Evolutionary conservation across 2,888 invertebrate species (phyloP), one percentile per base, ranked within the genome.

Genomic region (Strigamia transsilvanica): DNA sequence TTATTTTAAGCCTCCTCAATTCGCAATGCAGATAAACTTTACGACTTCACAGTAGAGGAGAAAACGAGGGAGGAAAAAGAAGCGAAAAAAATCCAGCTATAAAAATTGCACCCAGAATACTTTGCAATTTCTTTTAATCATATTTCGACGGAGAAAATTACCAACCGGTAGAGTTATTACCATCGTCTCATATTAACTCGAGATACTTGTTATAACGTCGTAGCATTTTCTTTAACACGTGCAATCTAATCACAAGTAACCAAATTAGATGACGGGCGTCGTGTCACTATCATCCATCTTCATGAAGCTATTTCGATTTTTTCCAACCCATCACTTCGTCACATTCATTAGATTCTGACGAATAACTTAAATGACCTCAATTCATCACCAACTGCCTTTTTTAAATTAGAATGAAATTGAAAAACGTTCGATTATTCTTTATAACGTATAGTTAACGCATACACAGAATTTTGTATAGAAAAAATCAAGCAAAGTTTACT

Each of bases 281-380:
- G 32, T 66, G 66, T 66, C 66, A 66, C 66, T 23, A 66, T 66
- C 66, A 66, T 66, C 66, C 66, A 66, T 66, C 66, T 66, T 66
- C 66, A 66, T 66, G 66, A 66, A 66, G 66, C 66, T 66, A 66
- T 23, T 66, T 66, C 66, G 66, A 66, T 66, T 66, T 27, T 66
- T 66, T 66, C 66, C 66, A 66, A 66, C 66, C 66, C 66, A 66
- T 66, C 66, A 66, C 66, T 66, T 66, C 66, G 66, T 66, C 66
- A 66, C 66, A 66, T 66, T 66, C 66, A 66, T 66, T 66, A 66
- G 66, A 27, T 27, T 66, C 66, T 27, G 66, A 66, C 66, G 66
- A 66, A 23, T 66, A 66, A 66, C 66, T 66, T 66, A 66, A 66
- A 66, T 66, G 66, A 66, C 66, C 66, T 27, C 27, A 66, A 66